phyloP scores from a whole-genome alignment of 2,888 invertebrate species.

The Metacarcinus magister region DNA sequence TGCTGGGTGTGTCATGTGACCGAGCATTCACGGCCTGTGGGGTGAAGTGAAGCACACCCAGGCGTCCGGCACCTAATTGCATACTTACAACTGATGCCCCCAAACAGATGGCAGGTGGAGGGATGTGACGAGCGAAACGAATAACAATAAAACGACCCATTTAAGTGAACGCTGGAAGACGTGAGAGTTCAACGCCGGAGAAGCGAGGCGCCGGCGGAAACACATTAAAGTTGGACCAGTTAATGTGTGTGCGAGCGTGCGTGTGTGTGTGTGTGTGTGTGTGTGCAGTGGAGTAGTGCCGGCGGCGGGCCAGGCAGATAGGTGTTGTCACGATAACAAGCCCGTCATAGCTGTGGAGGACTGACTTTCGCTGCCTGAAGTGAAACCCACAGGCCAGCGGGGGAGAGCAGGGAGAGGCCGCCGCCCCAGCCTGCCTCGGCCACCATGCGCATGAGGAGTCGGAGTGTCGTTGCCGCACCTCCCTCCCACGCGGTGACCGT shows the following conservation, averaged over 20 bases:
- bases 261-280: conserved; percentile 58
- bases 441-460: conserved; percentile 69
- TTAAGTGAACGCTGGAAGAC: not conserved
- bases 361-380: conserved; percentile 42
- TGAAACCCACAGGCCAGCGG: not conserved
- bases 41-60: not conserved
- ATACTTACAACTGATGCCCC: not conserved
- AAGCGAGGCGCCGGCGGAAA: not conserved
- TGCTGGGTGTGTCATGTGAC: not conserved
- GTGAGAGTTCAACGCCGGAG: not conserved
- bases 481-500: conserved; percentile 42
- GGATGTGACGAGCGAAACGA: conserved; percentile 27
- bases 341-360: not conserved
- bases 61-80: not conserved
- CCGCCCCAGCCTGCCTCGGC: conserved; percentile 6
- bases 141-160: conserved; percentile 5
- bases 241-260: conserved; percentile 30
- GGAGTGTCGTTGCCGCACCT: conserved; percentile 50
- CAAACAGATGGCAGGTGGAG: conserved; percentile 1
- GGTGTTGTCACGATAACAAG: not conserved
- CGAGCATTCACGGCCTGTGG: not conserved
- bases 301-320: not conserved
- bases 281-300: not conserved
- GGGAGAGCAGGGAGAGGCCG: not conserved
- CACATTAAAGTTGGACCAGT: not conserved